Conservation (phyloP, 2,113 vertebrate species). For the Raja brachyura region DNA sequence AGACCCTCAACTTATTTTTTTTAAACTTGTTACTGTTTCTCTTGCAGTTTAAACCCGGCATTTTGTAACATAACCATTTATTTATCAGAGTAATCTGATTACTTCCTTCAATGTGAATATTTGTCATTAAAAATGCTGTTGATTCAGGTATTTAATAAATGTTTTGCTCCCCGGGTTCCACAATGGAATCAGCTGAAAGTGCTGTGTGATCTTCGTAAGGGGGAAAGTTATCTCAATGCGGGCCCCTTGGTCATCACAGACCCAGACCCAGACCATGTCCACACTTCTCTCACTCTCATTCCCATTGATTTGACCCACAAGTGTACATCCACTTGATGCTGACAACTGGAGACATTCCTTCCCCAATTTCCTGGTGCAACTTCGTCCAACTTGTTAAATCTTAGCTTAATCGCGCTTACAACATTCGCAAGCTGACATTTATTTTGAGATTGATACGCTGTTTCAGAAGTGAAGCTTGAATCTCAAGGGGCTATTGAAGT, state of each 20-base stretch:
- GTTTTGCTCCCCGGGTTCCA: neutral
- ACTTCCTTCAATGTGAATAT: neutral
- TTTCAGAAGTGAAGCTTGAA: neutral
- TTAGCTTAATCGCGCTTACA: constrained; percentile 74
- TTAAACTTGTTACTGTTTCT: no score
- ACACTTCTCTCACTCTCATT: no score
- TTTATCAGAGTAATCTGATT: neutral
- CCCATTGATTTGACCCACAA: no score
- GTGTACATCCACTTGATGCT: no score
- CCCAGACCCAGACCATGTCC: no score
- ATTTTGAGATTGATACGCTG: neutral
- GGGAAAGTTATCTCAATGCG: no score
- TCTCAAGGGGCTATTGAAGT: constrained; percentile 11
- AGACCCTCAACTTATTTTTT: no score
- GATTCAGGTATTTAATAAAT: neutral
- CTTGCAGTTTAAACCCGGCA: neutral
- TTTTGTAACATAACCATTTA: neutral
- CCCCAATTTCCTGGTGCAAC: neutral
- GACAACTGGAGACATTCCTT: no score
- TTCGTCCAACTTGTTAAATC: neutral
- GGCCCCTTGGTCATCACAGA: no score
- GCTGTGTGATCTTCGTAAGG: neutral
- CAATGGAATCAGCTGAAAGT: neutral
- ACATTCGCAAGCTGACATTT: constrained; percentile 37
- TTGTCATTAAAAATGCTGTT: neutral